Evolutionary conservation across 92 coral and sea anemone genomes (phyloP).

Genomic region (Metridium senile): DNA sequence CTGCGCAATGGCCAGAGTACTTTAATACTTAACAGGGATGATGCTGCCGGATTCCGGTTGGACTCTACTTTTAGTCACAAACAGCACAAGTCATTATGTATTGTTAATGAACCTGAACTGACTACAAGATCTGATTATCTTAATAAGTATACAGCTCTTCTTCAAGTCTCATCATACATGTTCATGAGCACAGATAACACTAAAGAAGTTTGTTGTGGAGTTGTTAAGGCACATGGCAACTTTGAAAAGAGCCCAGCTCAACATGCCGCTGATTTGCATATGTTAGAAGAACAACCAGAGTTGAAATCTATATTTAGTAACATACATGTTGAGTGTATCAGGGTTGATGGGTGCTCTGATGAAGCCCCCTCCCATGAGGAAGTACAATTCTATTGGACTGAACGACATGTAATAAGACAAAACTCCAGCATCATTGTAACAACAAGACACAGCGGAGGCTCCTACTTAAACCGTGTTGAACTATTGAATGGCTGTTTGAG

Average conservation of each 20-base stretch:
- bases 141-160: conserved; percentile 59
- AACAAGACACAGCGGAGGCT: conserved; percentile 56
- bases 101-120: conserved; percentile 22
- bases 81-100: conserved; percentile 40
- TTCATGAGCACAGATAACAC: conserved; percentile 47
- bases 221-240: conserved; percentile 46
- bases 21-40: conserved; percentile 37
- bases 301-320: conserved; percentile 17
- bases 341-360: conserved; percentile 63
- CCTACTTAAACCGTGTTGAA: conserved; percentile 52
- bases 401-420: conserved; percentile 43
- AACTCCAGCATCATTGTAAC: conserved; percentile 34
- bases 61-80: conserved; percentile 53
- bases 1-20: conserved; percentile 30
- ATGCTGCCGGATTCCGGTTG: conserved; percentile 49
- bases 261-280: conserved; percentile 54
- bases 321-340: conserved; percentile 47
- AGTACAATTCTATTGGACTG: conserved; percentile 63
- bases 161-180: conserved; percentile 47
- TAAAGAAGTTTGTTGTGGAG: conserved; percentile 49
- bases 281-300: conserved; percentile 41
- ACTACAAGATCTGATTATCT: conserved; percentile 56
- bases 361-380: conserved; percentile 59
- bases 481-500: conserved; percentile 42
- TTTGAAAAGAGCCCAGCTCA: conserved; percentile 58